phyloP scores from a whole-genome alignment of 1,140 invertebrate genomes.

The Steinernema feltiae region DNA sequence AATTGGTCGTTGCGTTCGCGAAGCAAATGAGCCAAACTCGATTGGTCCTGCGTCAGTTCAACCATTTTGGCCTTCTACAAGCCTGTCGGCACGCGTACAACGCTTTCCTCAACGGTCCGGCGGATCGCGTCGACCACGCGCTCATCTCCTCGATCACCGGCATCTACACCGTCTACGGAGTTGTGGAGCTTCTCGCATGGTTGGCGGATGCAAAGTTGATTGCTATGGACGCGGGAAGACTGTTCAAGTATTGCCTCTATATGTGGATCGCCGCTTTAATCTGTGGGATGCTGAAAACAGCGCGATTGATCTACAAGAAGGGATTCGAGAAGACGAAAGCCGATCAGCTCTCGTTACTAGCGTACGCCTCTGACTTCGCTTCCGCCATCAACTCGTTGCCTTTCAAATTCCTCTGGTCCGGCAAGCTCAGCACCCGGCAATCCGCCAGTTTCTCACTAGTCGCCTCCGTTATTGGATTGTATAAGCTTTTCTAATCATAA shows the following conservation, averaged over 20 bases:
- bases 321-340: slow-evolving; percentile 25
- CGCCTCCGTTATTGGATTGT: slow-evolving; percentile 39
- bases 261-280: slow-evolving; percentile 38
- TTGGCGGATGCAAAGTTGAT: slow-evolving; percentile 37
- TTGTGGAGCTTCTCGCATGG: slow-evolving; percentile 37
- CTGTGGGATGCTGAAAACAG: slow-evolving; percentile 27
- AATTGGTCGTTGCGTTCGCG: slow-evolving; percentile 26
- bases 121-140: slow-evolving; percentile 27
- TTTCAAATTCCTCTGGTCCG: slow-evolving; percentile 35
- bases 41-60: slow-evolving; percentile 39
- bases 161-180: slow-evolving; percentile 40
- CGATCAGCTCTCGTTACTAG: slow-evolving; percentile 27
- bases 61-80: slow-evolving; percentile 37
- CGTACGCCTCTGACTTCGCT: slow-evolving; percentile 30
- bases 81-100: slow-evolving; percentile 18
- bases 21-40: slow-evolving; percentile 39
- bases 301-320: slow-evolving; percentile 26
- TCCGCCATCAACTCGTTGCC: slow-evolving; percentile 26
- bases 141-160: slow-evolving; percentile 30
- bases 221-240: slow-evolving; percentile 19
- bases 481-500: slow-evolving; percentile 25
- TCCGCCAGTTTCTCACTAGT: slow-evolving; percentile 31
- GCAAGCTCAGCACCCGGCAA: slow-evolving; percentile 29
- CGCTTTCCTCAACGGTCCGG: background rate
- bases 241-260: slow-evolving; percentile 39